Evolutionary conservation across 2,113 vertebrate genomes (phyloP).

Genomic region (Vulpes ferrilata): DNA sequence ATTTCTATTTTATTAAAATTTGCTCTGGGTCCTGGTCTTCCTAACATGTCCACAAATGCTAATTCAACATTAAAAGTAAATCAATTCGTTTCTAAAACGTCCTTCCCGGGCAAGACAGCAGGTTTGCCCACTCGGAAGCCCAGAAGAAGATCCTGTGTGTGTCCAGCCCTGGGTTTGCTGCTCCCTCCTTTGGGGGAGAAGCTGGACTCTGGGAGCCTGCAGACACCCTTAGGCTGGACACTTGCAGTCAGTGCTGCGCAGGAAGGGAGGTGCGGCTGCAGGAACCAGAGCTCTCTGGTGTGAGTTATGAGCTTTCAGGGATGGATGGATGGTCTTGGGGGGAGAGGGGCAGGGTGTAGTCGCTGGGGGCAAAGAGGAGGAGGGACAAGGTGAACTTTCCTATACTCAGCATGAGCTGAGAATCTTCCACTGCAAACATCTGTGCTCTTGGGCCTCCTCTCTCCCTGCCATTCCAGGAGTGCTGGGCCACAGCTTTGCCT

Average conservation of each 20-base stretch:
- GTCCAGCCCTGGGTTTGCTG: not conserved
- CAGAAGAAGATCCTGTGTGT: not conserved
- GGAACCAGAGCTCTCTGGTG: constrained; percentile 30
- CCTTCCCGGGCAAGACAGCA: not conserved
- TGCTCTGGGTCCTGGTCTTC: not conserved
- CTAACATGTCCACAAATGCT: constrained; percentile 8
- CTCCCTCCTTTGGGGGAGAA: not conserved
- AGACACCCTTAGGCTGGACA: not conserved
- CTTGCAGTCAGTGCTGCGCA: not conserved
- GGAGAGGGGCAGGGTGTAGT: not conserved
- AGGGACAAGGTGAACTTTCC: constrained; percentile 8
- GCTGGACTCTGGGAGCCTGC: not conserved
- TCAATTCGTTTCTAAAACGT: not conserved
- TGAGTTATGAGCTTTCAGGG: constrained; percentile 49
- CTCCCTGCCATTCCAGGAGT: constrained; percentile 19
- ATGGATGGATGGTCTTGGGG: constrained; percentile 11
- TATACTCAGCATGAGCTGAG: not conserved
- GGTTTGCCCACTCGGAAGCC: not conserved
- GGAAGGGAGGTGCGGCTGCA: not conserved
- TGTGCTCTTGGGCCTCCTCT: not conserved
- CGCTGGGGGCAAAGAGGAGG: not conserved
- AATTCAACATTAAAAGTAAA: constrained; percentile 54
- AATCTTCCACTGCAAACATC: not conserved
- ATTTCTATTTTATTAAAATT: constrained; percentile 23
- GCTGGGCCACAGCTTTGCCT: constrained; percentile 60